These are phyloP conservation scores for Metridium senile DNA, from an alignment of 92 coral and sea anemone species.

Conservation along the genomic window DNA sequence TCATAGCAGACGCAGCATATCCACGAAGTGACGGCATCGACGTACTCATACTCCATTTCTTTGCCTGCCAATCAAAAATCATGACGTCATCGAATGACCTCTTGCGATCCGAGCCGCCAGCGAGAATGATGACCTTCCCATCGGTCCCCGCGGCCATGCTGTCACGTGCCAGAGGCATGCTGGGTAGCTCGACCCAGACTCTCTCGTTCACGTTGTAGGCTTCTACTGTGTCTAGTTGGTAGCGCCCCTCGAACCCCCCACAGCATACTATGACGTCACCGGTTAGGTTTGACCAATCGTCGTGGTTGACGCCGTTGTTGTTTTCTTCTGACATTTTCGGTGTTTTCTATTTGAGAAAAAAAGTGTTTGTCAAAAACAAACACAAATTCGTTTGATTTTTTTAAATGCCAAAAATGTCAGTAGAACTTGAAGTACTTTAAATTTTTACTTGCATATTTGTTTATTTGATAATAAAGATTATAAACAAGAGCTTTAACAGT, in stretches of 20 bases:
- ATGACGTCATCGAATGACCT: constrained; percentile 51
- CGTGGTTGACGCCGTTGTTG: constrained; percentile 42
- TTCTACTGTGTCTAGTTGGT: constrained; percentile 64
- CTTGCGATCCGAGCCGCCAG: constrained; percentile 79
- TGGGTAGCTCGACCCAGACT: constrained; percentile 68
- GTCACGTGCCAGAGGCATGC: constrained; percentile 73
- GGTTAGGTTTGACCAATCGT: constrained; percentile 47
- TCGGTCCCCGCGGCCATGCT: constrained; percentile 74
- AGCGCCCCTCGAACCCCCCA: constrained; percentile 73
- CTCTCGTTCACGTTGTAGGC: constrained; percentile 50
- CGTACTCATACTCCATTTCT: constrained; percentile 58
- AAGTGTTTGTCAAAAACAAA: not conserved
- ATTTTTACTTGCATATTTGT: too few relatives aligned
- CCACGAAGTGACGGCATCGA: constrained; percentile 62
- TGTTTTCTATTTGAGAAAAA: not conserved
- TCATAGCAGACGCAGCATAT: constrained; percentile 58
- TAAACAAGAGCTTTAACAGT: too few relatives aligned
- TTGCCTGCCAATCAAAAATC: constrained; percentile 67
- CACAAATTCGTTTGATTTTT: not conserved
- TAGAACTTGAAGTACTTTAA: too few relatives aligned
- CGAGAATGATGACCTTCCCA: constrained; percentile 59
- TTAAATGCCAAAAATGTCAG: not conserved
- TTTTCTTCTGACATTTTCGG: constrained; percentile 29
- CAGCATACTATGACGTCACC: constrained; percentile 81
- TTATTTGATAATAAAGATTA: too few relatives aligned